These are phyloP conservation scores for Miltochrista miniata DNA, from an alignment of 2,888 invertebrate species.

Conservation along the genomic window DNA sequence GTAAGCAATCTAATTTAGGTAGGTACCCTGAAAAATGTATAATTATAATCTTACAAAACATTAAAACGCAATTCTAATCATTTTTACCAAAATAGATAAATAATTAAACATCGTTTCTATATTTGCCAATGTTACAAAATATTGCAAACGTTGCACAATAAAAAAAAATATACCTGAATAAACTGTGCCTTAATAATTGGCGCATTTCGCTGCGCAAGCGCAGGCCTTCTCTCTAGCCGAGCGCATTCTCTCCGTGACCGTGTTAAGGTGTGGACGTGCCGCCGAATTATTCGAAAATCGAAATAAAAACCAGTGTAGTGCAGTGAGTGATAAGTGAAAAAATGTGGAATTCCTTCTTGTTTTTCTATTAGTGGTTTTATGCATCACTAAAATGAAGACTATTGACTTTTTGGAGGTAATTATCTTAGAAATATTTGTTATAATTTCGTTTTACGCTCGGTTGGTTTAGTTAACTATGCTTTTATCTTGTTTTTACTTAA, in stretches of 20 bases:
- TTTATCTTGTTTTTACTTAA: constrained; percentile 2
- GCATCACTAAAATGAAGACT: constrained; percentile 44
- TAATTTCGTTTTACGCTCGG: constrained; percentile 14
- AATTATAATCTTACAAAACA: not conserved
- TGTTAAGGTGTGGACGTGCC: constrained; percentile 20
- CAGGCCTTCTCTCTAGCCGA: constrained; percentile 19
- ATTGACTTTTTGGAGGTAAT: constrained; percentile 53
- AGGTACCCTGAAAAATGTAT: not conserved
- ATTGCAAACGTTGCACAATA: constrained; percentile 6
- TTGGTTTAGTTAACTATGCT: constrained; percentile 19
- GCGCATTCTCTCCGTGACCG: constrained; percentile 38
- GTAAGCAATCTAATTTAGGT: too few species aligned
- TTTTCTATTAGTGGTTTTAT: constrained; percentile 32
- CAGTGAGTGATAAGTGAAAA: constrained; percentile 36
- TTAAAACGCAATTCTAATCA: constrained; percentile 2
- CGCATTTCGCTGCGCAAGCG: constrained; percentile 16
- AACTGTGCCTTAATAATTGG: constrained; percentile 50
- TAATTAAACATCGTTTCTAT: not conserved
- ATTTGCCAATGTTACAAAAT: constrained; percentile 4
- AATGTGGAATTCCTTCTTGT: constrained; percentile 34
- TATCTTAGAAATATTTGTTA: constrained; percentile 13
- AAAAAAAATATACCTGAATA: not conserved
- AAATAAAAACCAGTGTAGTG: constrained; percentile 27
- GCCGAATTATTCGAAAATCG: constrained; percentile 20
- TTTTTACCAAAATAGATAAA: constrained; percentile 6